A percentile compares a stretch with the other conserved stretches of the same genome.
phyloP scores from a whole-genome alignment of 2,113 vertebrate genomes.

The Columba livia region DNA sequence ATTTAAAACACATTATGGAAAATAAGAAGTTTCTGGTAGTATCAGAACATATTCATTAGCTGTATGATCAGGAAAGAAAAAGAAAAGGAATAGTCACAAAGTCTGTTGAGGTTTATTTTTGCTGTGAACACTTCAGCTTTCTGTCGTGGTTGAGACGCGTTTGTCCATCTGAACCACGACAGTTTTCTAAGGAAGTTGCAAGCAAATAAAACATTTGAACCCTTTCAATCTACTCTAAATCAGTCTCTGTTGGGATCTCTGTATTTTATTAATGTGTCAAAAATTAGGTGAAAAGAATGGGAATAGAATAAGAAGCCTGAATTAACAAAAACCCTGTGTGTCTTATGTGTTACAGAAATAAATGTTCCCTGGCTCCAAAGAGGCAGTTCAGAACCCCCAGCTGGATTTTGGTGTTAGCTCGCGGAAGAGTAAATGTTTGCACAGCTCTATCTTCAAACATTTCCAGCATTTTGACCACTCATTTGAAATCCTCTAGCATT shows the following conservation, averaged over 20 bases:
- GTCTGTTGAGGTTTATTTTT: background rate
- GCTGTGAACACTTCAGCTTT: background rate
- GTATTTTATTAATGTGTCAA: conserved; percentile 1
- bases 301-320: background rate
- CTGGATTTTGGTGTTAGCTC: background rate
- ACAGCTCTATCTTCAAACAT: conserved; percentile 16
- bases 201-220: background rate
- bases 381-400: background rate
- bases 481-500: background rate
- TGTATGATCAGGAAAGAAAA: background rate
- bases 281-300: background rate
- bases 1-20: background rate
- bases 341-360: background rate
- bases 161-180: too few species aligned
- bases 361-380: background rate
- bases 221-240: background rate
- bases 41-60: background rate
- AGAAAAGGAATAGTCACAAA: background rate
- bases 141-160: background rate
- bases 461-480: conserved; percentile 7
- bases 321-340: background rate
- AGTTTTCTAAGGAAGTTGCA: background rate
- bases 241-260: background rate
- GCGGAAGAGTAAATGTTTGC: conserved; percentile 15
- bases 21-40: background rate